Evolutionary conservation across 2,797 vertebrate genomes (phyloP).

Genomic region (Sternarchorhynchus goeldii): DNA sequence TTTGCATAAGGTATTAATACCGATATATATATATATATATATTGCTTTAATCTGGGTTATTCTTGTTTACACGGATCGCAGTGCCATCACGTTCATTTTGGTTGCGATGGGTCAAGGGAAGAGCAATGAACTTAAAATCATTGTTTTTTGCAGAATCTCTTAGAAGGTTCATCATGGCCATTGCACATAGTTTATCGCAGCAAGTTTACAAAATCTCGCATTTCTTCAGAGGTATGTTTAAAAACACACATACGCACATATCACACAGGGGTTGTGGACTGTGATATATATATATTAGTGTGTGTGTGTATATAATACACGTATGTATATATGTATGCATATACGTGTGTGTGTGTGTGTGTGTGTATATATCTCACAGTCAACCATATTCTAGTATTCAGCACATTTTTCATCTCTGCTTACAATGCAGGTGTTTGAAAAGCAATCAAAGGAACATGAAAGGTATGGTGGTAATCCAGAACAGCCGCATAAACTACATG

Average conservation of each 20-base stretch:
- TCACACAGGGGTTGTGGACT: too few relatives aligned
- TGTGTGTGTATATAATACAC: too few relatives aligned
- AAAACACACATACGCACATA: neutral
- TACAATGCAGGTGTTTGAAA: slow-evolving; percentile 79
- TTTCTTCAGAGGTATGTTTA: slow-evolving; percentile 69
- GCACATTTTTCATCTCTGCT: neutral
- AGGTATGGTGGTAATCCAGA: slow-evolving; percentile 90
- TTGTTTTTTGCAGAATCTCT: slow-evolving; percentile 63
- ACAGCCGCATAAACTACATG: slow-evolving; percentile 90
- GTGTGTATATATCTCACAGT: neutral
- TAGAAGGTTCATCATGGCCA: slow-evolving; percentile 50
- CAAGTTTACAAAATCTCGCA: slow-evolving; percentile 71
- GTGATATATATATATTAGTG: too few relatives aligned
- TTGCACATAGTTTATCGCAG: slow-evolving; percentile 64
- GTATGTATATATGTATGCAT: too few relatives aligned
- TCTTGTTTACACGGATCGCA: too few relatives aligned
- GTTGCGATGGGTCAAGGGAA: neutral
- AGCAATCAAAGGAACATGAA: slow-evolving; percentile 84
- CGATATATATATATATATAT: neutral
- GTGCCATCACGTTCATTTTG: neutral
- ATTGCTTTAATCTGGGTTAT: neutral
- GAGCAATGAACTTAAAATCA: neutral
- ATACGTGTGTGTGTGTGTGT: neutral
- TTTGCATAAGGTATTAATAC: slow-evolving; percentile 40
- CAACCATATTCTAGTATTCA: neutral